Base-by-base conservation (phyloP, 1,140 invertebrate species). In the Orchesella cincta region DNA sequence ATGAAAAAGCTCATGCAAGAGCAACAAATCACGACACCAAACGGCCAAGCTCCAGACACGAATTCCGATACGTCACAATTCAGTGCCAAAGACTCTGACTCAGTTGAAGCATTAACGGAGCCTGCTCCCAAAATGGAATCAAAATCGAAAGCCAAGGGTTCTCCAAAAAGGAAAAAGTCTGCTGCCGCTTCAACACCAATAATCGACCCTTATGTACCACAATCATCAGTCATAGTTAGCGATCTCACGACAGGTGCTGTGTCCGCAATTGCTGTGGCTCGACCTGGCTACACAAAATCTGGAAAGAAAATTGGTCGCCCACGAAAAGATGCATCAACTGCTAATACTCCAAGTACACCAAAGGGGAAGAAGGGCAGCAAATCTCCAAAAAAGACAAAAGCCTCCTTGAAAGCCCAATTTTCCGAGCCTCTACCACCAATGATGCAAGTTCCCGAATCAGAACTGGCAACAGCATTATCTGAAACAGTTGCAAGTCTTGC, bases 1-100 rank as follows among this genome's bases (percentile, higher is more conserved):
- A 80, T 80, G 79, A 51, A 77, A 57, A 78, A 78, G 46, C 36
- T 80, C 1, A 62, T 78, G 67, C 54, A 72, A 23, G 79, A 80
- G 54, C 74, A 78, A 54, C 76, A 76, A 3, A 75, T 29, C 0
- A 46, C 76, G 1, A 36, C 36, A 5, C 62, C 62, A 14, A 67
- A 67, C 23, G 62, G 62, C 8, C 62, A 67, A 67, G 62, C 12
- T 3, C 3, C 54, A 23, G 31, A 33, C 36, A 14, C 8, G 26
- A 71, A 18, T 31, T 28, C 26, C 5, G 67, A 57, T 57, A 26
- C 26, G 54, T 14, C 8, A 18, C n/a, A n/a, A n/a, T 5, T 23
- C 5, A 57, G 54, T 57, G 54, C n/a, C 54, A 57, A 57, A 57
- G 54, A 57, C 12, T n/a, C 54, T 57, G 54, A 57, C 3, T 12